Evolutionary conservation across 2,797 vertebrate species (phyloP).

Genomic region (Rhinella marina): DNA sequence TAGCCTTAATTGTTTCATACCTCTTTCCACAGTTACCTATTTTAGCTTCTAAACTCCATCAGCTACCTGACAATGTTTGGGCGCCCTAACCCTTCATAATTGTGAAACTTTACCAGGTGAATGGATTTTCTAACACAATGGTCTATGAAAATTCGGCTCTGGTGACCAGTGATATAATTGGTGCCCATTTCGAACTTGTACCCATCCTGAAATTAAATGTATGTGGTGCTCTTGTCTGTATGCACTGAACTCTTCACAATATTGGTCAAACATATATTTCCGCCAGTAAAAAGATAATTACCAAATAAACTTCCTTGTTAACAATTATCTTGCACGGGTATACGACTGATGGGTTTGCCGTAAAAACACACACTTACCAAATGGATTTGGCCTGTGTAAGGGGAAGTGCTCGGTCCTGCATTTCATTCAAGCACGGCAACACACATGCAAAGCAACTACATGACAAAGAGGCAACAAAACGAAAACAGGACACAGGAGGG

Average conservation of each 20-base stretch:
- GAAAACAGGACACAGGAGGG: slow-evolving; percentile 44
- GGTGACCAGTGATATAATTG: not conserved
- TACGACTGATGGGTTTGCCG: not conserved
- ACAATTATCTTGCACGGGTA: not conserved
- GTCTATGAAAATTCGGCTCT: too few species aligned
- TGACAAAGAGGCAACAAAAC: slow-evolving; percentile 44
- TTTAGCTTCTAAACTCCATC: too few species aligned
- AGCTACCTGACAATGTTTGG: too few species aligned
- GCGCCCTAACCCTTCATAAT: too few species aligned
- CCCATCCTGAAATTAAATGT: too few species aligned
- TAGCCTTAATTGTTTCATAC: too few species aligned
- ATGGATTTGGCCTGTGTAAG: not conserved
- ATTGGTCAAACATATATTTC: too few species aligned
- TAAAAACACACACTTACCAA: not conserved
- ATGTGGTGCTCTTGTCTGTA: too few species aligned
- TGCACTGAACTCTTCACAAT: too few species aligned
- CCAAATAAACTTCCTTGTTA: not conserved
- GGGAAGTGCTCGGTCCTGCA: not conserved
- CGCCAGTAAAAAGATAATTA: not conserved
- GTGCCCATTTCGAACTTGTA: not conserved
- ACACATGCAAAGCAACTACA: slow-evolving; percentile 19
- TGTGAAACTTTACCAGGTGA: too few species aligned
- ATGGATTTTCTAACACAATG: too few species aligned
- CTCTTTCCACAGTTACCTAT: too few species aligned
- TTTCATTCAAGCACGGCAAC: not conserved